phyloP scores from a whole-genome alignment of 2,113 vertebrate species.

The Neolamprologus falcicula region DNA sequence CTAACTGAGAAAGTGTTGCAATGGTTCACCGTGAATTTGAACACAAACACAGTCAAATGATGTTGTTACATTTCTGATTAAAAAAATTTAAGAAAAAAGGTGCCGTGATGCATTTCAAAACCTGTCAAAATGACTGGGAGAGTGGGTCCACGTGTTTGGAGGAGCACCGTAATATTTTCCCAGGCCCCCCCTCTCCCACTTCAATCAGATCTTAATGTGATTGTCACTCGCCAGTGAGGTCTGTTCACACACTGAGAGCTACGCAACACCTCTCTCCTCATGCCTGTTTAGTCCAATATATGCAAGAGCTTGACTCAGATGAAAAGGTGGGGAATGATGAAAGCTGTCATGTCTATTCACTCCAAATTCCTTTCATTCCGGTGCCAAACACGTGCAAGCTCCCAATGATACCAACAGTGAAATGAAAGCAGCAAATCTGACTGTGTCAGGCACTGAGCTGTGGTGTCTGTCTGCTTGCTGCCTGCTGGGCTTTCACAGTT shows the following conservation, averaged over 20 bases:
- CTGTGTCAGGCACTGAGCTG: constrained; percentile 35
- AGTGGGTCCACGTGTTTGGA: not conserved
- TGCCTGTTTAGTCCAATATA: constrained; percentile 38
- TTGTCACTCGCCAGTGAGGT: not conserved
- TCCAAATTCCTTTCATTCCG: constrained; percentile 57
- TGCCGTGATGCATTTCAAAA: not conserved
- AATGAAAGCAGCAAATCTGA: constrained; percentile 53
- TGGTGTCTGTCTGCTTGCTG: constrained; percentile 15
- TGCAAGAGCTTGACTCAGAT: constrained; percentile 42
- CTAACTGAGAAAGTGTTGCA: constrained; percentile 21
- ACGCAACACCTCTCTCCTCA: constrained; percentile 34
- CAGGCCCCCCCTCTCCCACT: not conserved
- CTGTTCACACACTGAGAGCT: not conserved
- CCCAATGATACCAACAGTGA: constrained; percentile 49
- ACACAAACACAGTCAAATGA: not conserved
- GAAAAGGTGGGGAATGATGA: constrained; percentile 52
- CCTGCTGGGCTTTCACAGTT: constrained; percentile 21
- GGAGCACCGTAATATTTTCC: constrained; percentile 10
- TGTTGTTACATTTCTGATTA: not conserved
- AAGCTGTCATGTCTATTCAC: constrained; percentile 47
- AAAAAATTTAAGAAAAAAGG: not conserved
- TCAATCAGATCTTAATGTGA: constrained; percentile 17
- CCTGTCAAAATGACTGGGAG: not conserved
- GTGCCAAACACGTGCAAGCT: constrained; percentile 39
- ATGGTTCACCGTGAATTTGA: constrained; percentile 14